phyloP scores from a whole-genome alignment of 1,140 invertebrate genomes.

The Sitophilus oryzae region DNA sequence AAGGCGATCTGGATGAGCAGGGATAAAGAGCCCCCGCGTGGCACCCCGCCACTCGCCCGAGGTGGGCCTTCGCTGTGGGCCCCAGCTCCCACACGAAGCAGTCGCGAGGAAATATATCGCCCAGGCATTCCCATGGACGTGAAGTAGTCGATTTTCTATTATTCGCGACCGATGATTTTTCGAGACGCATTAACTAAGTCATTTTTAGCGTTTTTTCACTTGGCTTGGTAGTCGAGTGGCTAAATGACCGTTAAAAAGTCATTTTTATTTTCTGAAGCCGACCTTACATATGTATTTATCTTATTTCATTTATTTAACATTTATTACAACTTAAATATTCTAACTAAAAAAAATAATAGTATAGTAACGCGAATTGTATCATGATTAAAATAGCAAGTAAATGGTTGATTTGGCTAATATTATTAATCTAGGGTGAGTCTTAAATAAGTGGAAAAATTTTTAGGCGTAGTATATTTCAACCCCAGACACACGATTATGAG shows the following conservation, averaged over 20 bases:
- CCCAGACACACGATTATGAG: too few relatives aligned
- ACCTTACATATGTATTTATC: too few relatives aligned
- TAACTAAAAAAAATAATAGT: too few relatives aligned
- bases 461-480: too few relatives aligned
- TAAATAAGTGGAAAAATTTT: too few relatives aligned
- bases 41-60: slow-evolving; percentile 10
- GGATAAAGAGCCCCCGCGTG: slow-evolving; percentile 26
- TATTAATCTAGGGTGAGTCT: too few relatives aligned
- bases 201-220: background rate
- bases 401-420: too few relatives aligned
- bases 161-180: slow-evolving; percentile 23
- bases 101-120: slow-evolving; percentile 27
- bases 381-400: too few relatives aligned
- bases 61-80: slow-evolving; percentile 28
- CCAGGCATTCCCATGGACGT: slow-evolving; percentile 31
- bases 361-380: too few relatives aligned
- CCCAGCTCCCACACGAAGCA: slow-evolving; percentile 37
- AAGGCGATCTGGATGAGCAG: slow-evolving; percentile 30
- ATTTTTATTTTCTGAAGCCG: too few relatives aligned
- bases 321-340: too few relatives aligned
- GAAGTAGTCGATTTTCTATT: slow-evolving; percentile 12
- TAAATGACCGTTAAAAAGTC: background rate
- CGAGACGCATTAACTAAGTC: background rate
- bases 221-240: background rate
- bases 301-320: too few relatives aligned